Conservation (phyloP, 2,113 vertebrate species). For the Notothenia coriiceps region DNA sequence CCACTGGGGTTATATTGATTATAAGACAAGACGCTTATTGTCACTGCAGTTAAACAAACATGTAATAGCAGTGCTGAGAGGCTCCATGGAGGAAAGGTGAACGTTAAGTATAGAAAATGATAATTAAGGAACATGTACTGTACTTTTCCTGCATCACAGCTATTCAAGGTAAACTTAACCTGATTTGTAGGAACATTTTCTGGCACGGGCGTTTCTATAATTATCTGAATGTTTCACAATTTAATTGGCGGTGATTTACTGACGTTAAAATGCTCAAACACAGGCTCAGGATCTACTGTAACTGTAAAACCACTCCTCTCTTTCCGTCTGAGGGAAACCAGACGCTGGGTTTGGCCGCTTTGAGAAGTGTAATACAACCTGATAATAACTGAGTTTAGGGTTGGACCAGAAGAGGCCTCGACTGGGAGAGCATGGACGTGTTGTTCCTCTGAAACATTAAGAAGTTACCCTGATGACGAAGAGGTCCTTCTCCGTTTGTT, state of each 20-base stretch:
- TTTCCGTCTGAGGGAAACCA: conserved; percentile 44
- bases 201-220: background rate
- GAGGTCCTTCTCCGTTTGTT: no score
- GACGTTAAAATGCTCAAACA: background rate
- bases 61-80: no score
- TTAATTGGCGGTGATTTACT: conserved; percentile 33
- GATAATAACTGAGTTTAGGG: conserved; percentile 28
- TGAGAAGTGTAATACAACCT: conserved; percentile 6
- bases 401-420: conserved; percentile 13
- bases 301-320: background rate
- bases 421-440: background rate
- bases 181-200: background rate
- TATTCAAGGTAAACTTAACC: background rate
- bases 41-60: no score
- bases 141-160: no score
- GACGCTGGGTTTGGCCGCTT: conserved; percentile 15
- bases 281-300: background rate
- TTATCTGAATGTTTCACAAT: conserved; percentile 28
- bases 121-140: no score
- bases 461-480: no score
- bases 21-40: no score
- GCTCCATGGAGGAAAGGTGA: no score
- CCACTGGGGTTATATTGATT: no score
- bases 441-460: background rate
- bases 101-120: no score